phyloP scores from a whole-genome alignment of 1,140 invertebrate species.

The Aphelenchoides fujianensis region DNA sequence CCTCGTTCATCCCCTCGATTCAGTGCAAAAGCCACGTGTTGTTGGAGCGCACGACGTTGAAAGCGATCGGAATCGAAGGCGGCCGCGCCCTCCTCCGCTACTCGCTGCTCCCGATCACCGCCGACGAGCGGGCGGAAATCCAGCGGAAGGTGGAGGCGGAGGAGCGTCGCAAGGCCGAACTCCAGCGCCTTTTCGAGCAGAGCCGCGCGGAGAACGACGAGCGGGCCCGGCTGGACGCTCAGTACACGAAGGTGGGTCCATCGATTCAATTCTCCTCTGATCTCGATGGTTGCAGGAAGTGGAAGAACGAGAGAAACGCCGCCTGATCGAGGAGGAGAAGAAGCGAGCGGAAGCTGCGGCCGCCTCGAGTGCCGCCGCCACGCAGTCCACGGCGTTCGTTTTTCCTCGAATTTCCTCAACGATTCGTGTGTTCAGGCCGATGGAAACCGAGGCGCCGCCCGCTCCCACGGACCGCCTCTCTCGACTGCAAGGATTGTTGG shows the following conservation, averaged over 20 bases:
- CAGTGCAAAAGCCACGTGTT: constrained; percentile 12
- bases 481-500: no score
- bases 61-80: constrained; percentile 21
- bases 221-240: not conserved
- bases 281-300: not conserved
- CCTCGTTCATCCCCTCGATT: constrained; percentile 11
- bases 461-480: no score
- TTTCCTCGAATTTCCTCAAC: no score
- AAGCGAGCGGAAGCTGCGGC: no score
- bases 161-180: not conserved
- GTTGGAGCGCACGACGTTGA: constrained; percentile 5
- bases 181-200: not conserved
- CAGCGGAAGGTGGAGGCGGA: constrained; percentile 3
- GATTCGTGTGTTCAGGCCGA: no score
- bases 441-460: no score
- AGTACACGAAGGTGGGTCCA: not conserved
- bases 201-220: not conserved
- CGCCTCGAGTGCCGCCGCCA: no score
- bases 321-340: no score
- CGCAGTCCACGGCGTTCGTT: no score
- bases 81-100: constrained; percentile 17
- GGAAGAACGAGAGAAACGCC: no score
- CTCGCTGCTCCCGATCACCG: not conserved
- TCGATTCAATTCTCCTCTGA: not conserved
- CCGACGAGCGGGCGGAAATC: constrained; percentile 10